A percentile compares a stretch with the other conserved stretches of the same genome.
Conservation (phyloP, 2,113 vertebrate genomes). For the Gambusia affinis region DNA sequence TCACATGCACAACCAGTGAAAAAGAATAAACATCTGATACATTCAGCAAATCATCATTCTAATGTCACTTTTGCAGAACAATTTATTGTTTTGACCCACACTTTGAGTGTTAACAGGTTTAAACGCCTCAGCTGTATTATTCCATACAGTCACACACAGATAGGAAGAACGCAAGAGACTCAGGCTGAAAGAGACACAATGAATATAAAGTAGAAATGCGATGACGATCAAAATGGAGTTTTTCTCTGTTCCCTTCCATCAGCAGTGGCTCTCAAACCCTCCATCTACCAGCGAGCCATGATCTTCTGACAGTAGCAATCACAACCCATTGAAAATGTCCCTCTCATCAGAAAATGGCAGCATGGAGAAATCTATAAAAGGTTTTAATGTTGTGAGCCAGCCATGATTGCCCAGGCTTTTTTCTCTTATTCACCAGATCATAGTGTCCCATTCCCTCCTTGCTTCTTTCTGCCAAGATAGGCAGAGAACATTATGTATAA, state of each 20-base stretch:
- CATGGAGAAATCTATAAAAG: constrained; percentile 77
- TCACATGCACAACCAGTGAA: background rate
- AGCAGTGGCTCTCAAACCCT: constrained; percentile 27
- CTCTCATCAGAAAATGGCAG: constrained; percentile 67
- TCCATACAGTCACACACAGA: background rate
- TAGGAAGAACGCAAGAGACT: constrained; percentile 20
- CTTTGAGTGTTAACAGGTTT: constrained; percentile 32
- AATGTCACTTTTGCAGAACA: constrained; percentile 26
- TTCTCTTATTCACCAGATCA: constrained; percentile 76
- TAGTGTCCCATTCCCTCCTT: constrained; percentile 36
- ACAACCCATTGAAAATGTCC: constrained; percentile 71
- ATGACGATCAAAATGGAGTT: constrained; percentile 39
- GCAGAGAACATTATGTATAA: constrained; percentile 61
- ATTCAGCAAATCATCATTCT: constrained; percentile 27
- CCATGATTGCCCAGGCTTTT: constrained; percentile 75
- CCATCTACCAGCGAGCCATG: constrained; percentile 31
- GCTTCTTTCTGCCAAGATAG: constrained; percentile 60
- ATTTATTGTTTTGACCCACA: constrained; percentile 37
- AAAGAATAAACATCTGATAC: constrained; percentile 9
- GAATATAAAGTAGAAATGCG: constrained; percentile 44
- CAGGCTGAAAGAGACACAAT: constrained; percentile 20
- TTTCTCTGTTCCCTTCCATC: constrained; percentile 25
- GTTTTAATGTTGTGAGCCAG: constrained; percentile 73
- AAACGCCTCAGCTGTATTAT: constrained; percentile 8
- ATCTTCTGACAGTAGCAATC: constrained; percentile 73